A percentile compares a stretch with the other conserved stretches of the same genome.
phyloP scores from a whole-genome alignment of 2,888 invertebrate genomes.

The Heterodera filipjevi region DNA sequence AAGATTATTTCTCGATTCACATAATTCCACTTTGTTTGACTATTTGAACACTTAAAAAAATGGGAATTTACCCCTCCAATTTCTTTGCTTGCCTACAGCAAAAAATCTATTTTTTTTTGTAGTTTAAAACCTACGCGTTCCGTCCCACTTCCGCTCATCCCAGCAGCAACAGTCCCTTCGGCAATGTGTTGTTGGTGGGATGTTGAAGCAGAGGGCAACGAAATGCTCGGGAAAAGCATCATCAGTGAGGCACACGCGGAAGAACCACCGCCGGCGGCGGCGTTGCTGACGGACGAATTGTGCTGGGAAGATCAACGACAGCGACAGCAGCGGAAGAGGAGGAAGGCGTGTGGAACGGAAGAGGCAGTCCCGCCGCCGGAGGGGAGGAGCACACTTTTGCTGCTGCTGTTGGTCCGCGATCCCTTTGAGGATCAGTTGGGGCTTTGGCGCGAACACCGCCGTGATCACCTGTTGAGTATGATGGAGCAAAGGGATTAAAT shows the following conservation, averaged over 20 bases:
- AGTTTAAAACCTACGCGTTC: neutral
- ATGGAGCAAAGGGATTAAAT: slow-evolving; percentile 69
- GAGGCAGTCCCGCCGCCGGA: neutral
- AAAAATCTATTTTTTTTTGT: neutral
- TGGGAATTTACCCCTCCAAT: too few relatives aligned
- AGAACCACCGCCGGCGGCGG: too few relatives aligned
- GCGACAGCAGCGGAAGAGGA: neutral
- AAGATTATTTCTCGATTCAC: too few relatives aligned
- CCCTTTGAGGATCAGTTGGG: slow-evolving; percentile 72
- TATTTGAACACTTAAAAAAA: too few relatives aligned
- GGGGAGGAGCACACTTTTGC: slow-evolving; percentile 11
- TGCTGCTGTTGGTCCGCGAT: slow-evolving; percentile 44
- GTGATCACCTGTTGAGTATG: slow-evolving; percentile 82
- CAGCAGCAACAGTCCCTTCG: neutral
- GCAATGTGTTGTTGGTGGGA: neutral
- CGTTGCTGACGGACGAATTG: neutral
- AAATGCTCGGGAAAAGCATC: neutral
- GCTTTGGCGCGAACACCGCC: slow-evolving; percentile 95
- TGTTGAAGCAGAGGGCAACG: neutral
- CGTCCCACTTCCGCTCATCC: neutral
- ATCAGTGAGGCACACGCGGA: neutral
- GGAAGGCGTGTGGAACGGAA: neutral
- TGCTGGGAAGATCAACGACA: neutral
- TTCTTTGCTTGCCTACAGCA: too few relatives aligned
- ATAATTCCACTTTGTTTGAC: too few relatives aligned